Conservation (phyloP, 2,888 invertebrate species). For the Thymelicus lineola region DNA sequence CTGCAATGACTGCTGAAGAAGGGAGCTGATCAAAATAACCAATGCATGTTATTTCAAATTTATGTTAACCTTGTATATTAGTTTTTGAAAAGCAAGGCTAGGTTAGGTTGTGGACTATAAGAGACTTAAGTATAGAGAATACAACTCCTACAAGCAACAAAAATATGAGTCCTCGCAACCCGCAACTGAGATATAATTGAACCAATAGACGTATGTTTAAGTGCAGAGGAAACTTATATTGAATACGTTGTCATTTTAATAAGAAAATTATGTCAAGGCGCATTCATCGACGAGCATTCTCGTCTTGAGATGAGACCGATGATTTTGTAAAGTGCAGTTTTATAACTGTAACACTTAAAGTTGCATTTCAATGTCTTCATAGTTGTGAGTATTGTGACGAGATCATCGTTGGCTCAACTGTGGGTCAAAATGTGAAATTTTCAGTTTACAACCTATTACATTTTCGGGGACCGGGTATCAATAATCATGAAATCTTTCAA, state of each 20-base stretch:
- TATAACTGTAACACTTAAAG: background rate
- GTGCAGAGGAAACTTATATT: conserved; percentile 20
- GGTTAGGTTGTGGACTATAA: background rate
- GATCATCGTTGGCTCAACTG: no score
- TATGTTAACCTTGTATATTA: no score
- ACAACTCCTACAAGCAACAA: background rate
- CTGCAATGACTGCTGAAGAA: no score
- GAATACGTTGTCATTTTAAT: conserved; percentile 27
- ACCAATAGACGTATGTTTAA: conserved; percentile 27
- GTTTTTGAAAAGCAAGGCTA: background rate
- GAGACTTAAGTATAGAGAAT: background rate
- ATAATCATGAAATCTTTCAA: no score
- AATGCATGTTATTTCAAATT: no score
- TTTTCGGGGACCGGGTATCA: no score
- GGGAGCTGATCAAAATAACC: no score
- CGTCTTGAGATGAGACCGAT: background rate
- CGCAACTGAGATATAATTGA: conserved; percentile 29
- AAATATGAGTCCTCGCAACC: conserved; percentile 1
- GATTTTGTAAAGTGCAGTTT: background rate
- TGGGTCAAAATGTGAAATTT: no score
- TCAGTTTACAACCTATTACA: no score
- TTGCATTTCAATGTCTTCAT: background rate
- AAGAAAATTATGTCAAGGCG: conserved; percentile 32
- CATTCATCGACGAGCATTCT: background rate
- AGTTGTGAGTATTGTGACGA: no score